phyloP scores from a whole-genome alignment of 2,888 invertebrate species.

The Heliconius ismenius region DNA sequence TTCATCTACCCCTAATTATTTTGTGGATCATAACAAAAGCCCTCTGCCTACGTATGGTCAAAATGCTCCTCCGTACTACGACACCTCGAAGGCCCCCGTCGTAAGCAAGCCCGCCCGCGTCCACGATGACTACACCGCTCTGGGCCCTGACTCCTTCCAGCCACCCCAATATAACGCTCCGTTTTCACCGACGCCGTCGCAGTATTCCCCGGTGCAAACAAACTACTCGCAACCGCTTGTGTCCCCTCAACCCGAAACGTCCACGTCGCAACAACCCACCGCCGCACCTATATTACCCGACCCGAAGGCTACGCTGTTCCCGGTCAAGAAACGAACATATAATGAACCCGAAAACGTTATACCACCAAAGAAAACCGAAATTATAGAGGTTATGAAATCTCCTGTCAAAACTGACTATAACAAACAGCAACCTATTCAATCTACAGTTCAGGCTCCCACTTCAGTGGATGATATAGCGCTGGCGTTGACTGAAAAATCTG shows the following conservation, averaged over 20 bases:
- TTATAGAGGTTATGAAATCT: constrained; percentile 48
- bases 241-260: constrained; percentile 57
- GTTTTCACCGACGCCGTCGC: constrained; percentile 66
- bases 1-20: constrained; percentile 70
- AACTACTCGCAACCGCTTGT: constrained; percentile 64
- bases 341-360: constrained; percentile 73
- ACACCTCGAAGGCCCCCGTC: constrained; percentile 77
- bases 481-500: constrained; percentile 71
- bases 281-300: constrained; percentile 57
- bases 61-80: constrained; percentile 82
- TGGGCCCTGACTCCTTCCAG: constrained; percentile 80
- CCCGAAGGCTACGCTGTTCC: constrained; percentile 76
- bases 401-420: constrained; percentile 60
- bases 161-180: constrained; percentile 74
- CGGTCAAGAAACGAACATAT: constrained; percentile 85
- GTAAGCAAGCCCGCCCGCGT: constrained; percentile 74
- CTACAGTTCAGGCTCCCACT: constrained; percentile 53
- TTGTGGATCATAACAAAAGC: constrained; percentile 73
- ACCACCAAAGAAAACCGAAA: constrained; percentile 61
- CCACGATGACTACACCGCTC: constrained; percentile 81
- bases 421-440: constrained; percentile 51
- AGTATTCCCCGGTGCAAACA: constrained; percentile 64
- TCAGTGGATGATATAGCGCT: constrained; percentile 73
- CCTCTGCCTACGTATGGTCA: constrained; percentile 72
- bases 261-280: constrained; percentile 40